Conservation (phyloP, 64 coral and sea anemone genomes). For the Trachythela sp. region DNA sequence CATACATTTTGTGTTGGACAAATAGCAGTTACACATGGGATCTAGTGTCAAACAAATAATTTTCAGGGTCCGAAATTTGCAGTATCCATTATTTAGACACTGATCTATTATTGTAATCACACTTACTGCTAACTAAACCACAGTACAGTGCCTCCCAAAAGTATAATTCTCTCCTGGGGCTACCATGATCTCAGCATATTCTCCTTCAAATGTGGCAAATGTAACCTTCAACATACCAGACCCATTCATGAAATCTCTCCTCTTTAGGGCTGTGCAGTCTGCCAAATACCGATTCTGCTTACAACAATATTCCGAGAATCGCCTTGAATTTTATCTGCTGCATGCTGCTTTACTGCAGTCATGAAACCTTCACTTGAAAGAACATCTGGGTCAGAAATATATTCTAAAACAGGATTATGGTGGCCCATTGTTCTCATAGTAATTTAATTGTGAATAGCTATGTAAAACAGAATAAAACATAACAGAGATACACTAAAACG, state of each 20-base stretch:
- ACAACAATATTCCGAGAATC: slow-evolving; percentile 44
- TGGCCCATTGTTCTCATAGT: no score
- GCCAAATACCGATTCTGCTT: slow-evolving; percentile 35
- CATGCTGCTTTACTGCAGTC: slow-evolving; percentile 25
- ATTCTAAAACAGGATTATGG: no score
- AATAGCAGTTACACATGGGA: no score
- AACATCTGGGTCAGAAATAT: neutral
- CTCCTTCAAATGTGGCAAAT: slow-evolving; percentile 55
- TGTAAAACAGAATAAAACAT: no score
- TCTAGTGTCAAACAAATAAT: no score
- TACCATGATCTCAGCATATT: slow-evolving; percentile 57
- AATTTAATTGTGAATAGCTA: no score
- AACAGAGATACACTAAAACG: no score
- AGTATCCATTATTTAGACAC: no score
- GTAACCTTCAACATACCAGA: slow-evolving; percentile 44
- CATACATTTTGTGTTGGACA: no score
- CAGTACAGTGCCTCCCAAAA: slow-evolving; percentile 49
- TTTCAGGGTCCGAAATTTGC: no score
- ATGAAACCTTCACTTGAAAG: slow-evolving; percentile 22
- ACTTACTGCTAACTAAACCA: slow-evolving; percentile 17
- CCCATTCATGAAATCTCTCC: slow-evolving; percentile 40
- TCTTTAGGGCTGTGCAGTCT: slow-evolving; percentile 50
- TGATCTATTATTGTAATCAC: no score
- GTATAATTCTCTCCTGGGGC: slow-evolving; percentile 46
- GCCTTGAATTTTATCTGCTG: slow-evolving; percentile 13